These are phyloP conservation scores for Adelphocoris suturalis DNA, from an alignment of 2,888 invertebrate species.

Conservation along the genomic window DNA sequence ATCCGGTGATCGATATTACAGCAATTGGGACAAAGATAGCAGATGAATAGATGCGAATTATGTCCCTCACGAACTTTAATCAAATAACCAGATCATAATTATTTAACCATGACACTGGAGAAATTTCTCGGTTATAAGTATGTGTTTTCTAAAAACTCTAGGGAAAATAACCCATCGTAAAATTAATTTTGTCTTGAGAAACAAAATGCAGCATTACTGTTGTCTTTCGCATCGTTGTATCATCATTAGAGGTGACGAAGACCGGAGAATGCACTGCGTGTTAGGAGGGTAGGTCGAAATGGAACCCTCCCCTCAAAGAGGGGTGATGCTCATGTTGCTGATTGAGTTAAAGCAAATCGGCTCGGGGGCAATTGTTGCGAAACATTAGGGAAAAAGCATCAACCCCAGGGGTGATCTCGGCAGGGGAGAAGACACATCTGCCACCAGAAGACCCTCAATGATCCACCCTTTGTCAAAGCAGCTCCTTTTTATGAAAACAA, in stretches of 20 bases:
- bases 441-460: background rate
- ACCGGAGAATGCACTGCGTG: background rate
- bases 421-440: conserved; percentile 24
- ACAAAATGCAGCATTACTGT: too few species aligned
- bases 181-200: too few species aligned
- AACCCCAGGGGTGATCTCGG: background rate
- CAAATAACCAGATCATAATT: too few species aligned
- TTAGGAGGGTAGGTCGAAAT: background rate
- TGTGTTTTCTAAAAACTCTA: too few species aligned
- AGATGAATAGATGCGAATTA: too few species aligned
- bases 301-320: background rate
- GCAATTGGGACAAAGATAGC: too few species aligned
- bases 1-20: too few species aligned
- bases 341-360: conserved; percentile 53
- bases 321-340: background rate
- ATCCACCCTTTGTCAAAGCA: background rate
- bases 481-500: background rate
- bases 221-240: too few species aligned
- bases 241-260: background rate
- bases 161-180: too few species aligned
- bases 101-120: too few species aligned
- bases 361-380: conserved; percentile 51
- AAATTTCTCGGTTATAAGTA: too few species aligned
- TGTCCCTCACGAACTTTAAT: too few species aligned
- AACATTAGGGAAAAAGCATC: conserved; percentile 23